These are phyloP conservation scores for Hipposideros larvatus DNA, from an alignment of 2,797 vertebrate genomes.

Conservation along the genomic window DNA sequence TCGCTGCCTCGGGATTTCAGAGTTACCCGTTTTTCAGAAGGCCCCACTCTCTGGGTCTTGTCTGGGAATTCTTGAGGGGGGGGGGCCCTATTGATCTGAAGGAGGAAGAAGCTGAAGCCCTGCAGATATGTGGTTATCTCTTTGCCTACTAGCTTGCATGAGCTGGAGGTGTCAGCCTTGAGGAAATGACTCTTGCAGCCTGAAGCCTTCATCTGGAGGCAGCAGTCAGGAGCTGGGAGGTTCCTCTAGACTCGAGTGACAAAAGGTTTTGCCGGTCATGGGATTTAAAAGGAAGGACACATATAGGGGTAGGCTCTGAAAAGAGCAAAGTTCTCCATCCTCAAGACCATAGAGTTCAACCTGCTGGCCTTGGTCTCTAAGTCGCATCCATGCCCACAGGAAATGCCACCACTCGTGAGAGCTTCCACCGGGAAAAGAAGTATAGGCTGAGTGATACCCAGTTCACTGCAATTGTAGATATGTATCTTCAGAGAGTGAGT, in stretches of 20 bases:
- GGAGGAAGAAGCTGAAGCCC: not conserved
- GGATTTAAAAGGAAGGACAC: not conserved
- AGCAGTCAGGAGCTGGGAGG: not conserved
- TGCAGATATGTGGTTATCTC: not conserved
- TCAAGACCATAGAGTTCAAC: not conserved
- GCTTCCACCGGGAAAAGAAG: not conserved
- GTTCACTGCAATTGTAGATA: not conserved
- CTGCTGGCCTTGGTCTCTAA: not conserved
- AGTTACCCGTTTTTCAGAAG: not conserved
- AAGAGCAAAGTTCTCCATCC: not conserved
- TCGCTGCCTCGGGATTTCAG: not conserved
- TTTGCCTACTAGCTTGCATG: no score
- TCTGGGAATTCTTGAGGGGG: not conserved
- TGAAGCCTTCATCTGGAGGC: not conserved
- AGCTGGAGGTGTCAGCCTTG: not conserved
- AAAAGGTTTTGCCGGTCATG: not conserved
- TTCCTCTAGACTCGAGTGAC: not conserved
- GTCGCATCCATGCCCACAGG: not conserved
- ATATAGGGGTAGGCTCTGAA: not conserved
- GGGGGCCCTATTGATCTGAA: rapidly evolving
- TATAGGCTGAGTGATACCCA: no score
- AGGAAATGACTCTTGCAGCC: not conserved
- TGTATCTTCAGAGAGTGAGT: not conserved
- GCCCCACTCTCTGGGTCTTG: not conserved
- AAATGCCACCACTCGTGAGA: not conserved